Conservation (phyloP, 2,888 invertebrate genomes). For the Caenorhabditis sulstoni region DNA sequence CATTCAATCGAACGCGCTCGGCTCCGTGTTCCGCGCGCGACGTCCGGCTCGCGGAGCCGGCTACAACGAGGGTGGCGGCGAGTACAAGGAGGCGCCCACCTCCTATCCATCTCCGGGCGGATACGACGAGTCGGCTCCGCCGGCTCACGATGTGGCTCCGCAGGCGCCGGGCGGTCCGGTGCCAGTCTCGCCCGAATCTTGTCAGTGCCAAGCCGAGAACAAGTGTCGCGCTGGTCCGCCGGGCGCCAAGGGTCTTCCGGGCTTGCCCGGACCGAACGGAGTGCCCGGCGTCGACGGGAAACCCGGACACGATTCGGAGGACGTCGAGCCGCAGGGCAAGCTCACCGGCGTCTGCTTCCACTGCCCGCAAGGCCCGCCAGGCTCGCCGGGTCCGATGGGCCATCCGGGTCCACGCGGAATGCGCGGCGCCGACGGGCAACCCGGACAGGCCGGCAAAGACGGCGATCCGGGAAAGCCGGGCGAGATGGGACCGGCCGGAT, state of each 20-base stretch:
- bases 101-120: slow-evolving; percentile 25
- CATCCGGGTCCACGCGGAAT: slow-evolving; percentile 66
- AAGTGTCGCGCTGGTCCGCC: slow-evolving; percentile 68
- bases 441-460: slow-evolving; percentile 61
- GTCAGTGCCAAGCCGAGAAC: slow-evolving; percentile 62
- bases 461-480: slow-evolving; percentile 70
- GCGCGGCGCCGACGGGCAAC: slow-evolving; percentile 64
- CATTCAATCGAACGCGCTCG: slow-evolving; percentile 46
- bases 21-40: slow-evolving; percentile 47
- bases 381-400: slow-evolving; percentile 67
- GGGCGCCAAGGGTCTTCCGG: slow-evolving; percentile 64
- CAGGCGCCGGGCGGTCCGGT: slow-evolving; percentile 57
- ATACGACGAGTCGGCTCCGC: slow-evolving; percentile 51
- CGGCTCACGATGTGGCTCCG: slow-evolving; percentile 51
- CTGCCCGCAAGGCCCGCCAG: slow-evolving; percentile 66
- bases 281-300: slow-evolving; percentile 67
- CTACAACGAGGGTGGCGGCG: slow-evolving; percentile 24
- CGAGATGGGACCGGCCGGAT: slow-evolving; percentile 63
- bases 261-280: slow-evolving; percentile 65
- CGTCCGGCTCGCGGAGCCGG: slow-evolving; percentile 49
- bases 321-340: slow-evolving; percentile 63
- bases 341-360: slow-evolving; percentile 59
- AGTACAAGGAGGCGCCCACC: slow-evolving; percentile 38
- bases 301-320: slow-evolving; percentile 62
- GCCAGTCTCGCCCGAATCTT: slow-evolving; percentile 51